Evolutionary conservation across 1,140 invertebrate species (phyloP), one percentile per base, ranked within the genome.

Genomic region (Heliconius himera): DNA sequence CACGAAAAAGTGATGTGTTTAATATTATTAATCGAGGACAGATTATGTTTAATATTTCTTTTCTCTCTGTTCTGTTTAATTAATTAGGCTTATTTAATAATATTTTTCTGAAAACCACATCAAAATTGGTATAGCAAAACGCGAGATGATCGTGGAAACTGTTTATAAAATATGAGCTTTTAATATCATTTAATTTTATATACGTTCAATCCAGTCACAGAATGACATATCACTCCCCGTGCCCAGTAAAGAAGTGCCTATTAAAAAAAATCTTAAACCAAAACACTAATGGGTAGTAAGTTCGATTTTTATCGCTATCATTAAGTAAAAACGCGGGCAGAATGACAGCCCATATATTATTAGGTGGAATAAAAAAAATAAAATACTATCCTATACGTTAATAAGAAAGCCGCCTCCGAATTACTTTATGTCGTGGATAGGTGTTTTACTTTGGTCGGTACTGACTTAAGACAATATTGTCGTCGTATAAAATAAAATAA

Each of bases 371-470:
- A 29, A 29, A 66, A 82, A 83, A 75, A 36, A 56, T 60, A 29
- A 38, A 77, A 77, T 54, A 54, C 76, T 18, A 18, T 81, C 33
- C 56, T 22, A 51, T 51, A 79, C 74, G 72, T 81, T 85, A 87
- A 84, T 87, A 82, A 84, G 84, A 77, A 76, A 80, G 70, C 60
- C 49, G 85, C 85, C 85, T 81, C 85, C 82, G 85, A 87, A 87
- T 87, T 87, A 87, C 85, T 87, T 82, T 79, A 77, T 33, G 73
- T 75, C 41, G 81, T 60, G 60, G 33, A 36, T 74, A 79, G 82
- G 51, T 79, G 73, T 75, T 75, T 79, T 72, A 54, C 51, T 41
- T 49, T 73, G 56, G 22, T 33, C 8, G 41, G 16, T 56, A 11
- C 41, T 71, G 74, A 76, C 36, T 9, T 26, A 49, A 26, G 74